Base-by-base conservation (phyloP, 2,113 vertebrate genomes). In the Puntigrus tetrazona region DNA sequence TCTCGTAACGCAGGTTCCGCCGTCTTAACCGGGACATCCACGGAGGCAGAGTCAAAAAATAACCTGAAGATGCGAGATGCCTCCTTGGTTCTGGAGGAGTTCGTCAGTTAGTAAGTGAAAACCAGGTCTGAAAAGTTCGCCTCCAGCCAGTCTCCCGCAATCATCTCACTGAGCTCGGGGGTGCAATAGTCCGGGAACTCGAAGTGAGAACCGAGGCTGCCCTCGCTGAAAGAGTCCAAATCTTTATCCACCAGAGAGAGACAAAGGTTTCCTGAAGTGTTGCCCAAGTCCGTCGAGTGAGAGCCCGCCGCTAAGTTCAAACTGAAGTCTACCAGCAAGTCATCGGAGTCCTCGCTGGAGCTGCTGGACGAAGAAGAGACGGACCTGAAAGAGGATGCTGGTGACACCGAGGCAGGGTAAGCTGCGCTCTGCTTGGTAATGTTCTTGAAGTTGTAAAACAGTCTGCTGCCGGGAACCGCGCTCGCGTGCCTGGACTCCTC, bases 111-210 rank as follows among this genome's bases (percentile, higher is more conserved):
- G 89, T 95, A 98, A 22, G 96, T 97, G 95, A 99, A 99, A 57
- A 98, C 97, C 94, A 98, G 92, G 93, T 98, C 97, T 72, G 96
- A 96, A 92, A 96, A 96, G 94, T 96, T 96, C 85, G 96, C 96
- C 92, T 98, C 96, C 90, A 98, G 95, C 97, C 97, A 98, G 94
- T 97, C 97, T 63, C 96, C 97, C 2, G 97, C 95, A 86, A 99
- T 99, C 97, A 99, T 98, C 90, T 97, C 95, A 9, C 96, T 97
- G 89, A 97, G 93, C 93, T 97, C 96, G 5, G 96, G 96, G 86
- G 96, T 97, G 94, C 96, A 97, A 93, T 97, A 97, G 93, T 97
- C 96, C 90, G 96, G 96, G 89, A 97, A 97, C 81, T 97, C 96
- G 89, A 97, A 97, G 91, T 97, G 96, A 11, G 96, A 97, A 84